A percentile compares a stretch with the other conserved stretches of the same genome.
These are phyloP conservation scores for Diloba caeruleocephala DNA, from an alignment of 2,888 invertebrate genomes.

Conservation along the genomic window DNA sequence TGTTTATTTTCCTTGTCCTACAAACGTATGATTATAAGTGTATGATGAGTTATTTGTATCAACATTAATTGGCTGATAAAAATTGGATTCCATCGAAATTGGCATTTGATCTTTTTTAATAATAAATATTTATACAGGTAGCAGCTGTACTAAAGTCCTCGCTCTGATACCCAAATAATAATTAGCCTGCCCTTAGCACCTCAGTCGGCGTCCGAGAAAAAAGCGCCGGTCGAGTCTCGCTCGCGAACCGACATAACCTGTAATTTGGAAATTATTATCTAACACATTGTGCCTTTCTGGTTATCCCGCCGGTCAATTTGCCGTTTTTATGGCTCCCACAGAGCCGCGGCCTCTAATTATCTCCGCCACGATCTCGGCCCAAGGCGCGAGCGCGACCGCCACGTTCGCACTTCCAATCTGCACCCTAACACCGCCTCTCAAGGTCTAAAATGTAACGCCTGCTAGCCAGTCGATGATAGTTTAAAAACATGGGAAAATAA, in stretches of 20 bases:
- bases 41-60: constrained; percentile 48
- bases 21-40: constrained; percentile 24
- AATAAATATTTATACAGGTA: constrained; percentile 89
- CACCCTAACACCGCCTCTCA: constrained; percentile 51
- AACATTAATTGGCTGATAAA: constrained; percentile 68
- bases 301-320: constrained; percentile 90
- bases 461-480: constrained; percentile 55
- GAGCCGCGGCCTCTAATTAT: constrained; percentile 88
- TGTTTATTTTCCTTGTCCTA: constrained; percentile 22
- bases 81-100: constrained; percentile 84
- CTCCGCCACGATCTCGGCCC: constrained; percentile 85
- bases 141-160: constrained; percentile 88
- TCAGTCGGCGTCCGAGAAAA: constrained; percentile 83
- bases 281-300: constrained; percentile 90
- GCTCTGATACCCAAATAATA: constrained; percentile 88
- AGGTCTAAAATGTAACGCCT: constrained; percentile 52
- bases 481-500: constrained; percentile 85
- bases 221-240: constrained; percentile 80
- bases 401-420: constrained; percentile 37
- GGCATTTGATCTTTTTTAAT: constrained; percentile 85
- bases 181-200: constrained; percentile 89
- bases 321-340: constrained; percentile 89
- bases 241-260: constrained; percentile 87
- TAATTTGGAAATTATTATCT: constrained; percentile 90
- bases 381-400: constrained; percentile 70